These are phyloP conservation scores for Drosophila kanekoi DNA, from an alignment of 2,888 invertebrate species.

Conservation along the genomic window DNA sequence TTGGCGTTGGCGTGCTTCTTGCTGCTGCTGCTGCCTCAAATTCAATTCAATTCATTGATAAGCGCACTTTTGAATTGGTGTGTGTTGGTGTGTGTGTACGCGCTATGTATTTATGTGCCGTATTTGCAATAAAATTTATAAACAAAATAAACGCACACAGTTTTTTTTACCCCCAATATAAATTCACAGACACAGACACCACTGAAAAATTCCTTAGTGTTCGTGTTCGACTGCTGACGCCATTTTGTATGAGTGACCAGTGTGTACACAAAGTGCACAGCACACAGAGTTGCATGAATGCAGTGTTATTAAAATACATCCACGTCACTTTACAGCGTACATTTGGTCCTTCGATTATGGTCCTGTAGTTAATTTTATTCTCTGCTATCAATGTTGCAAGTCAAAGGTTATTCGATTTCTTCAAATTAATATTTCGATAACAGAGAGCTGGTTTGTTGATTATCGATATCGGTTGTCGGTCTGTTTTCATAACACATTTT, in stretches of 20 bases:
- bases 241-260: conserved; percentile 64
- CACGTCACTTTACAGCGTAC: conserved; percentile 10
- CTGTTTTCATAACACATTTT: conserved; percentile 67
- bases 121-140: conserved; percentile 81
- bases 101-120: conserved; percentile 69
- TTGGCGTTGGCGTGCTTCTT: conserved; percentile 65
- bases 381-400: neutral
- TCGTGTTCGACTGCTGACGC: conserved; percentile 74
- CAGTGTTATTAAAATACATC: conserved; percentile 14
- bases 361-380: conserved; percentile 2
- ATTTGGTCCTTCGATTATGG: neutral
- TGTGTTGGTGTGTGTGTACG: conserved; percentile 67
- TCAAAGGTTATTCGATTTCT: neutral
- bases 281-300: conserved; percentile 48
- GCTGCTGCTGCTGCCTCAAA: conserved; percentile 47
- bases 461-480: conserved; percentile 10
- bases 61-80: conserved; percentile 60
- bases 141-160: conserved; percentile 78
- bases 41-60: conserved; percentile 73
- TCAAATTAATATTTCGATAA: conserved; percentile 11
- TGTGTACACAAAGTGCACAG: conserved; percentile 38
- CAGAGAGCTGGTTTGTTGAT: conserved; percentile 19
- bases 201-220: conserved; percentile 80
- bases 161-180: conserved; percentile 74
- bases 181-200: conserved; percentile 81